phyloP scores from a whole-genome alignment of 2,888 invertebrate genomes.

The Fragum whitleyi region DNA sequence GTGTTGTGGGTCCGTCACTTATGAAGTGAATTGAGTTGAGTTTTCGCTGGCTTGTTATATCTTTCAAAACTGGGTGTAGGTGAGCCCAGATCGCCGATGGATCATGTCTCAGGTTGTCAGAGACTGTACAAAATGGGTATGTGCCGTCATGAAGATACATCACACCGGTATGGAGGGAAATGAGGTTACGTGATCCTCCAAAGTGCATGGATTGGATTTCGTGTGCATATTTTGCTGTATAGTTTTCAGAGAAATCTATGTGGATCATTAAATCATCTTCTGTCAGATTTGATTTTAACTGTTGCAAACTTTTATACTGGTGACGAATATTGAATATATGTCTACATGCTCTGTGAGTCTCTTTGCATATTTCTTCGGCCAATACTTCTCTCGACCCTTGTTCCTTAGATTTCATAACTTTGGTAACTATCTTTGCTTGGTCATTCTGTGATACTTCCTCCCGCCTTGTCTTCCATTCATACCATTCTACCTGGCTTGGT shows the following conservation, averaged over 20 bases:
- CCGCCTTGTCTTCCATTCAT: neutral
- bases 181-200: constrained; percentile 9
- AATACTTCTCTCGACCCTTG: constrained; percentile 7
- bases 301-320: neutral
- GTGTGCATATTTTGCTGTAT: neutral
- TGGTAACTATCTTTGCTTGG: neutral
- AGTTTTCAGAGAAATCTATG: constrained; percentile 16
- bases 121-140: neutral
- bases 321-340: constrained; percentile 14
- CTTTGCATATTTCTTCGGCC: neutral
- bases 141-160: neutral
- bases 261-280: neutral
- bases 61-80: constrained; percentile 14
- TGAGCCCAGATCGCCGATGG: constrained; percentile 36
- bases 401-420: neutral
- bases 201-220: constrained; percentile 28
- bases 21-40: constrained; percentile 63
- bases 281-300: neutral
- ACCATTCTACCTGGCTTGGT: neutral
- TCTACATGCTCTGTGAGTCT: neutral
- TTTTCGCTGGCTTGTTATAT: neutral
- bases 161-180: constrained; percentile 14
- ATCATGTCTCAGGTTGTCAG: constrained; percentile 19
- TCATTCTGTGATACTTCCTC: neutral
- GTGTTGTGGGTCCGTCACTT: constrained; percentile 83